Evolutionary conservation across 2,797 vertebrate species (phyloP).

Genomic region (Peromyscus aztecus): DNA sequence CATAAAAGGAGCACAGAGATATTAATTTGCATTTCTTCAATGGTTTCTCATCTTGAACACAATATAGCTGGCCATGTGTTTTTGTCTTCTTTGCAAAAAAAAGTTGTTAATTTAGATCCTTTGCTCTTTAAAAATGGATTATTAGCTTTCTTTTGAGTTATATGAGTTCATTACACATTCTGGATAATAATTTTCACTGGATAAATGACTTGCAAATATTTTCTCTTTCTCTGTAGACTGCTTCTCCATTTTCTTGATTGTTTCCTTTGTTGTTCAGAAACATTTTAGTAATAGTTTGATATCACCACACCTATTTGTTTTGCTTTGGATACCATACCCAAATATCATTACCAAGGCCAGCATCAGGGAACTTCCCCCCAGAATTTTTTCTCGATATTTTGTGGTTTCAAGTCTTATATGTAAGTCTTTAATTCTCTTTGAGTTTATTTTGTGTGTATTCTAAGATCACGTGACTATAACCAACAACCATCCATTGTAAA

Average conservation of each 20-base stretch:
- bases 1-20: not conserved
- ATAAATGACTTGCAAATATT: not conserved
- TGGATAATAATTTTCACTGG: not conserved
- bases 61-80: not conserved
- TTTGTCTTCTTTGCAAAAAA: not conserved
- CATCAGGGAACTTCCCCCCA: not conserved
- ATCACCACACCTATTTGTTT: not conserved
- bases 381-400: not conserved
- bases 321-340: not conserved
- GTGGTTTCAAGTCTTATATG: not conserved
- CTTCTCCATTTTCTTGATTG: not conserved
- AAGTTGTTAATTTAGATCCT: not conserved
- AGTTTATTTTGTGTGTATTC: not conserved
- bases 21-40: not conserved
- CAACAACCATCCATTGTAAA: not conserved
- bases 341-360: not conserved
- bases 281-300: not conserved
- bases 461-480: not conserved
- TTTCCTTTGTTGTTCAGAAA: not conserved
- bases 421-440: not conserved
- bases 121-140: not conserved
- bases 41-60: not conserved
- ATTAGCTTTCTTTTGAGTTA: not conserved
- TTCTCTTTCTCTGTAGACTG: not conserved
- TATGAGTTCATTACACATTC: not conserved